phyloP scores from a whole-genome alignment of 2,113 vertebrate genomes.

The Bungarus multicinctus region DNA sequence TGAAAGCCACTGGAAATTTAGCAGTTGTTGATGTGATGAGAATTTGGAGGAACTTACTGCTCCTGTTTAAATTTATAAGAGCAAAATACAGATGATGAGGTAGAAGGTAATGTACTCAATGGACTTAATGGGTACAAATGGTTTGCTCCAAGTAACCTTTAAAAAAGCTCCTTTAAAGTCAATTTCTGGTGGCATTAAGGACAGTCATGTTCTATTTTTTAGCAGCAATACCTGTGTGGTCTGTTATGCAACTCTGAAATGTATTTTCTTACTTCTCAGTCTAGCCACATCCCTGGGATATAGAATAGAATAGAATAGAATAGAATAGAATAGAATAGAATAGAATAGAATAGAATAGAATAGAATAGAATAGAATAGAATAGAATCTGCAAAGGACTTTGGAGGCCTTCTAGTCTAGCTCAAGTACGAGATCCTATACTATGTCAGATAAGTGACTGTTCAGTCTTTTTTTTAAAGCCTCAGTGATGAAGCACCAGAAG shows the following conservation, averaged over 20 bases:
- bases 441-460: too few relatives aligned
- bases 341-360: too few relatives aligned
- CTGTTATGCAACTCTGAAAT: neutral
- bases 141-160: neutral
- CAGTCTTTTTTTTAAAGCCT: too few relatives aligned
- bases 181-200: neutral
- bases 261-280: neutral
- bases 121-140: neutral
- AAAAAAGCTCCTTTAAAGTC: neutral
- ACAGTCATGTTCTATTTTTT: neutral
- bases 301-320: too few relatives aligned
- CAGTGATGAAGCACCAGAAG: too few relatives aligned
- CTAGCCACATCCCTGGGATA: neutral
- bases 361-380: too few relatives aligned
- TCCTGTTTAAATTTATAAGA: neutral
- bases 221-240: neutral
- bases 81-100: neutral
- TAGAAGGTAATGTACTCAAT: neutral
- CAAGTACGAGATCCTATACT: too few relatives aligned
- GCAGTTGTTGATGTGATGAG: neutral
- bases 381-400: too few relatives aligned
- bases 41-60: neutral
- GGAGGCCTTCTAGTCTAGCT: too few relatives aligned
- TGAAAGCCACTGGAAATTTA: neutral
- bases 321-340: too few relatives aligned